phyloP scores from a whole-genome alignment of 2,888 invertebrate genomes.

The Machimus rusticus region DNA sequence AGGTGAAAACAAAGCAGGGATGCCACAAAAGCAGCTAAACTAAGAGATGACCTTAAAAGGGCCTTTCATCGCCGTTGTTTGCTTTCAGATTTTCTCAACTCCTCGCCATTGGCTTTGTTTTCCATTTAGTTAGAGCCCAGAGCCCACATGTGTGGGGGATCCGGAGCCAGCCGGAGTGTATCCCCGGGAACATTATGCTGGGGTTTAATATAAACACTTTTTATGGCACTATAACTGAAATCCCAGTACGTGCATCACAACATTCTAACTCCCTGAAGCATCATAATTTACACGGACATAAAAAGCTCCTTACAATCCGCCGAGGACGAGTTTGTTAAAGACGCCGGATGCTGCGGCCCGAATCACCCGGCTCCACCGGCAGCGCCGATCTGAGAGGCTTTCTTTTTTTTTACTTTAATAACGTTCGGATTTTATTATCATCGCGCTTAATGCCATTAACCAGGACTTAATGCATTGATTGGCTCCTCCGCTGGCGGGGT shows the following conservation, averaged over 20 bases:
- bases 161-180: conserved; percentile 5
- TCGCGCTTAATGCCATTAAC: conserved; percentile 33
- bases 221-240: conserved; percentile 48
- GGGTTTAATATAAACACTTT: conserved; percentile 47
- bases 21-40: conserved; percentile 41
- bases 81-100: conserved; percentile 28
- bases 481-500: not conserved
- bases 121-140: conserved; percentile 20
- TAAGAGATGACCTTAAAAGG: conserved; percentile 46
- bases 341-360: not conserved
- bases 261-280: conserved; percentile 46
- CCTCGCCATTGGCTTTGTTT: conserved; percentile 28
- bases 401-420: conserved; percentile 45
- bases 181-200: conserved; percentile 23
- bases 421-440: conserved; percentile 43
- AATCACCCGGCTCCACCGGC: not conserved
- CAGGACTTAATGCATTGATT: conserved; percentile 30
- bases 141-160: not conserved
- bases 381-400: not conserved
- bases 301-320: conserved; percentile 38
- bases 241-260: conserved; percentile 44
- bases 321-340: conserved; percentile 33
- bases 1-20: conserved; percentile 44
- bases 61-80: conserved; percentile 45
- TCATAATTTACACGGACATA: conserved; percentile 47